These are phyloP conservation scores for Spilogale gracilis DNA, from an alignment of 2,113 vertebrate species.

Conservation along the genomic window DNA sequence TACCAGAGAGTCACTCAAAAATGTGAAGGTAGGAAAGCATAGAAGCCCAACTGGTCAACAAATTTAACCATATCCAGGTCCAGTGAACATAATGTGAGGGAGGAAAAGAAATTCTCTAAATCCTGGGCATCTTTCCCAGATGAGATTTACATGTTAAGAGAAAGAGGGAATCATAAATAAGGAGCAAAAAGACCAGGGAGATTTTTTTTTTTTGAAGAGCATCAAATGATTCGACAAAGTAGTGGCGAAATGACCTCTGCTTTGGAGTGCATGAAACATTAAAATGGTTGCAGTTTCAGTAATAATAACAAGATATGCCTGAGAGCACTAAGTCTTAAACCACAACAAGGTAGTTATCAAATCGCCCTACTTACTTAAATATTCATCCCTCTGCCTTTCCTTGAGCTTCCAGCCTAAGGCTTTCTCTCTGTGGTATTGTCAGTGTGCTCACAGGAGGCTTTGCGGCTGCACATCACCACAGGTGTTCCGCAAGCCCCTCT, in stretches of 20 bases:
- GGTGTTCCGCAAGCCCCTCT: neutral
- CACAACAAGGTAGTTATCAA: neutral
- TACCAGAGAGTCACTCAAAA: conserved; percentile 30
- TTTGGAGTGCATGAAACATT: neutral
- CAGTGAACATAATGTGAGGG: neutral
- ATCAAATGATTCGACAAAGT: neutral
- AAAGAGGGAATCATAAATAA: conserved; percentile 35
- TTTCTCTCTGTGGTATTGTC: neutral
- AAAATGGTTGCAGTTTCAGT: neutral
- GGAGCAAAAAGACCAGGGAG: neutral
- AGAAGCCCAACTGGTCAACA: neutral
- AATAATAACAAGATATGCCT: neutral
- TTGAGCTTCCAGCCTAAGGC: neutral
- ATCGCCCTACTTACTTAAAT: neutral
- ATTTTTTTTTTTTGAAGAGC: neutral
- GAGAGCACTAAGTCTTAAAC: neutral
- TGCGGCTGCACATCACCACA: neutral
- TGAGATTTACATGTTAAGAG: conserved; percentile 1
- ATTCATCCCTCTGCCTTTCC: neutral
- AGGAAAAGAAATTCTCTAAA: conserved; percentile 35
- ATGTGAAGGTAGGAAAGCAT: neutral
- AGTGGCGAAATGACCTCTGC: neutral
- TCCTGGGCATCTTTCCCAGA: neutral
- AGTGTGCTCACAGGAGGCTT: neutral
- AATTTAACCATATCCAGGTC: neutral